A percentile compares a stretch with the other conserved stretches of the same genome.
Evolutionary conservation across 2,888 invertebrate genomes (phyloP).

Genomic region (Sesamia inferens): DNA sequence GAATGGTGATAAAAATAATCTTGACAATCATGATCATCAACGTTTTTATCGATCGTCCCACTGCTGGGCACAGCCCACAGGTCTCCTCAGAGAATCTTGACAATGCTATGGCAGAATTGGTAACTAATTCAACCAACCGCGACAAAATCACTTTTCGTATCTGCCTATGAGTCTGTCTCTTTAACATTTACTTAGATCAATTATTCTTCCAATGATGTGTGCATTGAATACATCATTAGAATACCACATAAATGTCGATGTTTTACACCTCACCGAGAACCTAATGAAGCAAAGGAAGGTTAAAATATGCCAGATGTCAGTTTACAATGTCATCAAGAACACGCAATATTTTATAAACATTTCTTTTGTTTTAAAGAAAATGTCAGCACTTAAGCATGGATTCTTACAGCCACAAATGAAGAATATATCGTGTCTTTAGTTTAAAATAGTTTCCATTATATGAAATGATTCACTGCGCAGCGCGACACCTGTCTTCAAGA

Average conservation of each 20-base stretch:
- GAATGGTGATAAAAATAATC: neutral
- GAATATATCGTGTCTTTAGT: constrained; percentile 15
- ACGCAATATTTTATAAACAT: constrained; percentile 9
- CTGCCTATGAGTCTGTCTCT: neutral
- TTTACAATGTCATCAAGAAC: neutral
- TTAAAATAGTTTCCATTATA: constrained; percentile 19
- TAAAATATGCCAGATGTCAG: neutral
- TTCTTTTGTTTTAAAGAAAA: constrained; percentile 27
- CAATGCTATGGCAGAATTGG: neutral
- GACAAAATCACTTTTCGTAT: neutral
- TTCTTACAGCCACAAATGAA: constrained; percentile 28
- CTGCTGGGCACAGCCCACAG: too few species aligned
- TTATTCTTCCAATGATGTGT: neutral
- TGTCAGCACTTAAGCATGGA: constrained; percentile 4
- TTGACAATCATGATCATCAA: too few species aligned
- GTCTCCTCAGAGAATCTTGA: too few species aligned
- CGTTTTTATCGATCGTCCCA: too few species aligned
- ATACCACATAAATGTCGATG: neutral
- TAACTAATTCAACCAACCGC: neutral
- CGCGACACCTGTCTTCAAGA: constrained; percentile 29
- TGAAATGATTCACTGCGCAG: constrained; percentile 18
- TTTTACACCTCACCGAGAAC: neutral
- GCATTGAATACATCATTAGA: neutral
- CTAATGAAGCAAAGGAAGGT: neutral
- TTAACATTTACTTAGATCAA: neutral